phyloP scores from a whole-genome alignment of 2,113 vertebrate species.

The Nestor notabilis region DNA sequence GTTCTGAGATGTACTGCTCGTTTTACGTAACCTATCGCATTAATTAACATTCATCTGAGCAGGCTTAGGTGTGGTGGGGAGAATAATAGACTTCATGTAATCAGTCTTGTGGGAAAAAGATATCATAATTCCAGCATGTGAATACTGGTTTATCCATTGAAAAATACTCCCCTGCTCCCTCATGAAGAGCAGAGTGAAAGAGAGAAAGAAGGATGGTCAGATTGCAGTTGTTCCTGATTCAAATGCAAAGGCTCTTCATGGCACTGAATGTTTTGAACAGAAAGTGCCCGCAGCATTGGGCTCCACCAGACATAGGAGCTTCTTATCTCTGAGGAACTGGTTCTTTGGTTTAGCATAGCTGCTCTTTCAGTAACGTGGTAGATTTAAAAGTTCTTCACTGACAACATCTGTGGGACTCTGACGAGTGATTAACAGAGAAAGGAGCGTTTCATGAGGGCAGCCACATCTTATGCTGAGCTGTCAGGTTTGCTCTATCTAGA shows the following conservation, averaged over 20 bases:
- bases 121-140: background rate
- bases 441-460: background rate
- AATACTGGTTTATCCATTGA: background rate
- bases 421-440: background rate
- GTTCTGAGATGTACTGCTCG: background rate
- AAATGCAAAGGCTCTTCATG: background rate
- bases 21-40: background rate
- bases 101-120: conserved; percentile 21
- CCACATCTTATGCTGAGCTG: background rate
- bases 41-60: conserved; percentile 57
- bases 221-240: background rate
- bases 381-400: background rate
- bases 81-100: conserved; percentile 5
- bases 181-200: background rate
- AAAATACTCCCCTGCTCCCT: background rate
- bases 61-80: conserved; percentile 3
- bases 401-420: background rate
- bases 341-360: background rate
- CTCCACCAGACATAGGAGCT: background rate
- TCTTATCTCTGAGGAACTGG: background rate
- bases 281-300: background rate
- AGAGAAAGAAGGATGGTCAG: background rate
- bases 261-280: background rate
- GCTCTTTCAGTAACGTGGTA: background rate
- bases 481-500: background rate